A percentile compares a stretch with the other conserved stretches of the same genome.
Evolutionary conservation across 1,140 invertebrate genomes (phyloP).

Genomic region (Xylocopa sonorina): DNA sequence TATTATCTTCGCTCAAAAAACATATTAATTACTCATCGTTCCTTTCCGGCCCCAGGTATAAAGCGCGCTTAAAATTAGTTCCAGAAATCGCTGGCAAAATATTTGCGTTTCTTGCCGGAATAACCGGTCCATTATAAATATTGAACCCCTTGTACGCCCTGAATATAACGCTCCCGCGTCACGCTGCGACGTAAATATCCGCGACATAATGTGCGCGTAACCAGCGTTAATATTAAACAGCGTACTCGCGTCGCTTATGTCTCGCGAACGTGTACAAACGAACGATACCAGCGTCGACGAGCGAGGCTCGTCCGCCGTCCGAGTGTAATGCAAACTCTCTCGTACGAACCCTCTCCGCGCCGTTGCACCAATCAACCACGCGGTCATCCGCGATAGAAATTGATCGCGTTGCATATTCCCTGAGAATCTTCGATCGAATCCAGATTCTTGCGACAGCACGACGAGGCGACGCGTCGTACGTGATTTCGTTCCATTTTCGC

Average conservation of each 20-base stretch:
- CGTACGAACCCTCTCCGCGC: background rate
- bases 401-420: conserved; percentile 1
- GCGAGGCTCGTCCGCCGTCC: background rate
- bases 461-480: no score
- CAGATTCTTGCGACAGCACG: no score
- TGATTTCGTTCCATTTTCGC: no score
- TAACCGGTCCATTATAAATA: conserved; percentile 23
- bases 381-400: conserved; percentile 15
- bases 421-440: background rate
- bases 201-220: conserved; percentile 22
- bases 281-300: conserved; percentile 9
- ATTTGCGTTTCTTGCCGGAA: conserved; percentile 11
- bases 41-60: background rate
- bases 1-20: no score
- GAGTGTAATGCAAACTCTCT: background rate
- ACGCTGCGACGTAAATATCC: conserved; percentile 28
- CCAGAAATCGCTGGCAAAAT: background rate
- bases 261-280: background rate
- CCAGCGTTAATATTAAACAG: conserved; percentile 49
- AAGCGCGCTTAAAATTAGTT: conserved; percentile 18
- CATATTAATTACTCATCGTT: no score
- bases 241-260: conserved; percentile 20
- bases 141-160: background rate
- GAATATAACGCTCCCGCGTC: background rate
- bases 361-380: conserved; percentile 15